Conservation (phyloP, 2,888 invertebrate species). For the Linnaemya tessellans region DNA sequence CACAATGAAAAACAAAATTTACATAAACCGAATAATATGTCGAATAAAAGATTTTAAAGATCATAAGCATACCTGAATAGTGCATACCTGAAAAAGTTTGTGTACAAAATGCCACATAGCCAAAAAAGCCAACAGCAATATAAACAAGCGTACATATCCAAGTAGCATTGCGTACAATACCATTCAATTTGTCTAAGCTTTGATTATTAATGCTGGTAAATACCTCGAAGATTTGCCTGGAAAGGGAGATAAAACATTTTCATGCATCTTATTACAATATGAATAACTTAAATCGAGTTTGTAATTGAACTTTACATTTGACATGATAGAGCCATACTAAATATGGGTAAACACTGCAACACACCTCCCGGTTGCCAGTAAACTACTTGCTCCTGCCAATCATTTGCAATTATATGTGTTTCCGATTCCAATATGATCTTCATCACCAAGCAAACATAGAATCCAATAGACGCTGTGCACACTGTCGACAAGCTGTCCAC, state of each 20-base stretch:
- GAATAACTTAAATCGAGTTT: not conserved
- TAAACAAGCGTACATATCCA: slow-evolving; percentile 96
- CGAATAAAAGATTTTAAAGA: too few relatives aligned
- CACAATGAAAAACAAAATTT: too few relatives aligned
- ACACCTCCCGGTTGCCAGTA: slow-evolving; percentile 94
- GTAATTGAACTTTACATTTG: slow-evolving; percentile 90
- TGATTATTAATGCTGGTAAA: slow-evolving; percentile 95
- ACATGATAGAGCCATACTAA: slow-evolving; percentile 98
- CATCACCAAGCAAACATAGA: slow-evolving; percentile 94
- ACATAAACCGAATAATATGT: too few relatives aligned
- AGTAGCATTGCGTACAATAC: slow-evolving; percentile 93
- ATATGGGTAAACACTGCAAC: slow-evolving; percentile 96
- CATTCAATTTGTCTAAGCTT: slow-evolving; percentile 94
- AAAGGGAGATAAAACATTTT: slow-evolving; percentile 3
- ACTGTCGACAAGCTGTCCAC: slow-evolving; percentile 95
- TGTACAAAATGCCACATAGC: slow-evolving; percentile 93
- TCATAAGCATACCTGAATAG: too few relatives aligned
- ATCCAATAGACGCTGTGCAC: slow-evolving; percentile 94
- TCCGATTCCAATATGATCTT: slow-evolving; percentile 93
- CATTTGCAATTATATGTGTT: slow-evolving; percentile 88
- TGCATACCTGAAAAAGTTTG: slow-evolving; percentile 87
- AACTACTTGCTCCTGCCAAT: slow-evolving; percentile 89
- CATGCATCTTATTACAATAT: not conserved
- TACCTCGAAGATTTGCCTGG: slow-evolving; percentile 95
- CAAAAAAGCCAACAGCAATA: slow-evolving; percentile 95